Evolutionary conservation across 2,113 vertebrate species (phyloP).

Genomic region (Oryzias melastigma): DNA sequence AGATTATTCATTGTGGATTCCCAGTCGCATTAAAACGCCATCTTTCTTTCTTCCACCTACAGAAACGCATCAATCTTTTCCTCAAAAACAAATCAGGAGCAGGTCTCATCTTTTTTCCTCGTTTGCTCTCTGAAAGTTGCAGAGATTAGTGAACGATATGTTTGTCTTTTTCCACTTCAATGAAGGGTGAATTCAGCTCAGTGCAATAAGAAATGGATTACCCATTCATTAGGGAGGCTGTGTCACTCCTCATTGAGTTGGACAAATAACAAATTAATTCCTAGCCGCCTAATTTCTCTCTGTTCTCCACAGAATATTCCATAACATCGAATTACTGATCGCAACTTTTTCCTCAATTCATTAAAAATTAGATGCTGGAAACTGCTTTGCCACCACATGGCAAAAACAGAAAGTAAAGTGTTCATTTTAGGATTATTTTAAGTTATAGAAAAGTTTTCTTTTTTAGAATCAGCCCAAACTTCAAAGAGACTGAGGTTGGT

Average conservation of each 20-base stretch:
- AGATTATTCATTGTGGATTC: constrained; percentile 46
- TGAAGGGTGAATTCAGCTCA: constrained; percentile 69
- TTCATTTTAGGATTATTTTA: constrained; percentile 33
- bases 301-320: constrained; percentile 69
- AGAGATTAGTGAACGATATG: constrained; percentile 67
- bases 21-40: constrained; percentile 44
- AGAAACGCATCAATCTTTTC: constrained; percentile 37
- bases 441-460: constrained; percentile 3
- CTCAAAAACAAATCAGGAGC: constrained; percentile 46
- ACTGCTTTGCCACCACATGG: constrained; percentile 38
- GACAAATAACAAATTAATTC: constrained; percentile 78
- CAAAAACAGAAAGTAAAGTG: constrained; percentile 33
- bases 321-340: constrained; percentile 65
- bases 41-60: constrained; percentile 38
- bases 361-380: constrained; percentile 55
- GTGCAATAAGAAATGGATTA: constrained; percentile 72
- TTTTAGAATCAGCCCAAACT: constrained; percentile 26
- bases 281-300: constrained; percentile 72
- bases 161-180: constrained; percentile 74
- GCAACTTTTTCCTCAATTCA: constrained; percentile 64
- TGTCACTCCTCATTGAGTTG: constrained; percentile 76
- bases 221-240: constrained; percentile 67
- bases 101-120: constrained; percentile 27
- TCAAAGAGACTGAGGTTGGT: constrained; percentile 15
- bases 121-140: constrained; percentile 48